Percentiles rank a stretch among this genome's conserved stretches.
These are phyloP conservation scores for Chouioia cunea DNA, from an alignment of 2,888 invertebrate genomes.

Conservation along the genomic window DNA sequence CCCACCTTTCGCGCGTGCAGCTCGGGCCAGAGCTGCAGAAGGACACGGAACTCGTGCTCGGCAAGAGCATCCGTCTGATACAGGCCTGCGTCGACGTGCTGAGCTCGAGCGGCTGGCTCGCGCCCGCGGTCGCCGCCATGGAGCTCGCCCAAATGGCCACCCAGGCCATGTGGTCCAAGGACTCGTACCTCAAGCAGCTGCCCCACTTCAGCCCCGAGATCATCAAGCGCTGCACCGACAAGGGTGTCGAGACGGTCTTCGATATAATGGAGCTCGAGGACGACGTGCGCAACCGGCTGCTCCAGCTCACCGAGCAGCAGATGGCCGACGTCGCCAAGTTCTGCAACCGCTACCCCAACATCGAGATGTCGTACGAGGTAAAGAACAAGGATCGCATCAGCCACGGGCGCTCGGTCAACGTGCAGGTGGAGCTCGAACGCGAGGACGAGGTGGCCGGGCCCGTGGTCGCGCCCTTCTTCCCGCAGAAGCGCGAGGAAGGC, in stretches of 20 bases:
- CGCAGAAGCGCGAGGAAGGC: conserved; percentile 92
- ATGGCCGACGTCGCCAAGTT: conserved; percentile 99
- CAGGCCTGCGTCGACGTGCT: conserved; percentile 96
- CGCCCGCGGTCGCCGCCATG: conserved; percentile 99
- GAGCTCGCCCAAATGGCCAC: conserved; percentile 99
- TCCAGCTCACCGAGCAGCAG: conserved; percentile 86
- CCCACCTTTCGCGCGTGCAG: conserved; percentile 94
- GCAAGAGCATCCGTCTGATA: conserved; percentile 87
- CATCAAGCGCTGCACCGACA: conserved; percentile 91
- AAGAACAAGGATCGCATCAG: conserved; percentile 81
- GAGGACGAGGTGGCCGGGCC: conserved; percentile 95
- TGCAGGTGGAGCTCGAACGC: conserved; percentile 91
- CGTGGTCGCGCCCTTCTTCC: conserved; percentile 98
- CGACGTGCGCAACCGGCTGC: conserved; percentile 82
- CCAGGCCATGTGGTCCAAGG: conserved; percentile 99
- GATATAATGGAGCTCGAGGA: conserved; percentile 97
- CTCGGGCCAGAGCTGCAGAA: conserved; percentile 96
- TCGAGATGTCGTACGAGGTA: conserved; percentile 94
- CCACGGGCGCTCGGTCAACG: conserved; percentile 86
- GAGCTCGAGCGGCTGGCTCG: conserved; percentile 94
- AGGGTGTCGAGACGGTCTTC: conserved; percentile 92
- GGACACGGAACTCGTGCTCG: conserved; percentile 91
- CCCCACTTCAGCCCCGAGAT: conserved; percentile 94
- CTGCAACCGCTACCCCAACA: conserved; percentile 99
- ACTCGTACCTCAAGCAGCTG: conserved; percentile 95